phyloP scores from a whole-genome alignment of 2,113 vertebrate genomes.

The Blennius ocellaris region DNA sequence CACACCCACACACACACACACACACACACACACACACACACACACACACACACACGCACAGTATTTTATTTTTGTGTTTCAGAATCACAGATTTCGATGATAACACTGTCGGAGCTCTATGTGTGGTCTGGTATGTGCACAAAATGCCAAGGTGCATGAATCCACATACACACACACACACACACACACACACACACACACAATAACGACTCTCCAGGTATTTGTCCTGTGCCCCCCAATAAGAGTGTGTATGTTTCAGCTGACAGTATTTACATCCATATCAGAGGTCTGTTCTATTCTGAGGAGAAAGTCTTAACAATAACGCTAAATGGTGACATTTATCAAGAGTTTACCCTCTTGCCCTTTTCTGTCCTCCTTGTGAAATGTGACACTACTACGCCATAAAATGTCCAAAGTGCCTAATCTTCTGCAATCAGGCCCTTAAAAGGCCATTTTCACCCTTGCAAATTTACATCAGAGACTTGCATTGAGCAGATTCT shows the following conservation, averaged over 20 bases:
- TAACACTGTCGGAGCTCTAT: constrained; percentile 51
- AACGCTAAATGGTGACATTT: constrained; percentile 42
- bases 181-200: constrained; percentile 3
- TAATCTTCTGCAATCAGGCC: constrained; percentile 60
- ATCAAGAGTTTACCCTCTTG: constrained; percentile 43
- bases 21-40: no score
- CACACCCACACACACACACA: no score
- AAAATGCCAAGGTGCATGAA: constrained; percentile 1
- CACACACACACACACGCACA: no score
- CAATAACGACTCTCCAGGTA: constrained; percentile 39
- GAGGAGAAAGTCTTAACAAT: constrained; percentile 59
- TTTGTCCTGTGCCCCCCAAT: constrained; percentile 12
- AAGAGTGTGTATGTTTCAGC: constrained; percentile 56
- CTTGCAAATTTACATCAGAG: constrained; percentile 34
- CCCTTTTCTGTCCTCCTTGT: constrained; percentile 24
- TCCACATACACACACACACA: constrained; percentile 2
- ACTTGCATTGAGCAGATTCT: constrained; percentile 33
- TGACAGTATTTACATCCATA: constrained; percentile 68
- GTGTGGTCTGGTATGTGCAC: constrained; percentile 61
- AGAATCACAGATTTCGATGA: constrained; percentile 25
- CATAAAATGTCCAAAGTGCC: constrained; percentile 45
- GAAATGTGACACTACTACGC: constrained; percentile 30
- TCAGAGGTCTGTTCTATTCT: constrained; percentile 42
- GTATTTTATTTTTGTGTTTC: background rate
- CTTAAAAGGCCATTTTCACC: constrained; percentile 70